Conservation (phyloP, 2,797 vertebrate species). For the Enteromius afrohamiltoni region DNA sequence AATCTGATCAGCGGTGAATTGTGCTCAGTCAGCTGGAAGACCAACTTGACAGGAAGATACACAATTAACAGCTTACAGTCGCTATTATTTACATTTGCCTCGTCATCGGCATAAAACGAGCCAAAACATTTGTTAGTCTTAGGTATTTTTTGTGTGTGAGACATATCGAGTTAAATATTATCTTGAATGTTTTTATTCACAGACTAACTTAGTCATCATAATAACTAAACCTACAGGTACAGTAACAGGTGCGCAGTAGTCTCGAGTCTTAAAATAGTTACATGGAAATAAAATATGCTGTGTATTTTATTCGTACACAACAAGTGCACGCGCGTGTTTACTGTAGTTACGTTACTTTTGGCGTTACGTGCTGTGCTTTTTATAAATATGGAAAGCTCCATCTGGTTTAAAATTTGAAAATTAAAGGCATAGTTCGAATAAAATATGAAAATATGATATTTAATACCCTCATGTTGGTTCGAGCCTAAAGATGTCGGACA, state of each 20-base stretch:
- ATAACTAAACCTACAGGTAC: conserved; percentile 2
- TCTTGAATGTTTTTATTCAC: not conserved
- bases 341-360: not conserved
- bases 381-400: not conserved
- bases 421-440: not conserved
- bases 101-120: conserved; percentile 2
- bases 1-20: conserved; percentile 1
- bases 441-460: not conserved
- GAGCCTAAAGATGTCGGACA: not conserved
- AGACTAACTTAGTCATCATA: not conserved
- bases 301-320: not conserved
- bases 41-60: not conserved
- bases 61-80: conserved; percentile 15
- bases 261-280: not conserved
- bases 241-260: conserved; percentile 22
- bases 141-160: not conserved
- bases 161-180: not conserved
- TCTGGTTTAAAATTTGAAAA: not conserved
- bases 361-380: not conserved
- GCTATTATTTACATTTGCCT: conserved; percentile 27
- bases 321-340: not conserved
- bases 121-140: not conserved
- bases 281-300: not conserved
- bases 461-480: not conserved
- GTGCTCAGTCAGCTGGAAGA: conserved; percentile 5